Evolutionary conservation across 2,113 vertebrate genomes (phyloP).

Genomic region (Pao palembangensis): DNA sequence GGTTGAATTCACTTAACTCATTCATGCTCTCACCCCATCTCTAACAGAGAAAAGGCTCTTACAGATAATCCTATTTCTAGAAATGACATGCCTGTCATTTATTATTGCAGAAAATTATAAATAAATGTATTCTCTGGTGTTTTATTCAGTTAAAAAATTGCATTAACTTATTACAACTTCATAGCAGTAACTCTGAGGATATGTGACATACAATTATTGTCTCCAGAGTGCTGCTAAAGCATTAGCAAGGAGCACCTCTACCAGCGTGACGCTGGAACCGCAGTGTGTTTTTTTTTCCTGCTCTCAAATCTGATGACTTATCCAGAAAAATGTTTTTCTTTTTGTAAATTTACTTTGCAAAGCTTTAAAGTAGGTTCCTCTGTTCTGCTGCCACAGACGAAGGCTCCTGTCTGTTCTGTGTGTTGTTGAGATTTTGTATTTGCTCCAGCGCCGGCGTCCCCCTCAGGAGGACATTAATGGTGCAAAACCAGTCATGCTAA

Average conservation of each 20-base stretch:
- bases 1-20: slow-evolving; percentile 15
- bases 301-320: not conserved
- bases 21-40: not conserved
- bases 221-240: not conserved
- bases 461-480: slow-evolving; percentile 58
- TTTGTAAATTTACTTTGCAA: slow-evolving; percentile 11
- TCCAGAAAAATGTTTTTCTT: not conserved
- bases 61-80: not conserved
- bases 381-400: slow-evolving; percentile 9
- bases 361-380: slow-evolving; percentile 19
- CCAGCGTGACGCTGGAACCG: not conserved
- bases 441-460: slow-evolving; percentile 57
- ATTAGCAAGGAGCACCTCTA: not conserved
- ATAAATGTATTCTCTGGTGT: not conserved
- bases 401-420: slow-evolving; percentile 17
- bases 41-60: not conserved
- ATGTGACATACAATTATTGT: not conserved
- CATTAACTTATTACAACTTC: not conserved
- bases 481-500: slow-evolving; percentile 35
- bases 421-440: slow-evolving; percentile 10
- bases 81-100: slow-evolving; percentile 6
- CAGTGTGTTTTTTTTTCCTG: not conserved
- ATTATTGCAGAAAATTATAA: slow-evolving; percentile 16
- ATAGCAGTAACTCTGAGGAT: not conserved
- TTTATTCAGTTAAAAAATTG: slow-evolving; percentile 6